Evolutionary conservation across 2,888 invertebrate species (phyloP), one percentile per base, ranked within the genome.

Genomic region (Listrodromus nycthemerus): DNA sequence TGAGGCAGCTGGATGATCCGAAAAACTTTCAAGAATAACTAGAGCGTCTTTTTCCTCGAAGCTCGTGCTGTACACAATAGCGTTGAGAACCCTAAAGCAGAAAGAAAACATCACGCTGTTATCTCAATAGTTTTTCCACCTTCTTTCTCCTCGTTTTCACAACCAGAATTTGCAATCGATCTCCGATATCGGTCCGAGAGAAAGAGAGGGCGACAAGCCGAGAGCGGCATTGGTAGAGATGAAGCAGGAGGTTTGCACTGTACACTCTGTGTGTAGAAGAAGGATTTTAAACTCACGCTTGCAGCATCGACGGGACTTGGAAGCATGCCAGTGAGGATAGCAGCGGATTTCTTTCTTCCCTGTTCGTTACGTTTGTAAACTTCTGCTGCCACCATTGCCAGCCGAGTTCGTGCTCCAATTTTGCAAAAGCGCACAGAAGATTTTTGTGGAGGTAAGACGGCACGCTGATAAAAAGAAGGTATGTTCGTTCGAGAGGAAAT

Each of bases 281-380:
- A 55, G 63, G 48, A 78, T 50, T 80, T 80, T 52, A 78, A 85
- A 89, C 90, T 91, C 78, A 92, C 92, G 89, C 86, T 78, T 92
- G 91, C 33, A 92, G 80, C 71, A 92, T 89, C 90, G 91, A 91
- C 0, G 91, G 89, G 8, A 88, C 88, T 82, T 92, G 90, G 76
- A 92, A 92, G 70, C 92, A 92, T 8, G 91, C 90, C 41, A 91
- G 85, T n/a, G 92, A 89, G 4, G 90, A 89, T n/a, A 92, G 79
- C 37, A 92, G 75, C 45, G 88, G 88, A 73, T 89, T 86, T 63
- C 87, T 92, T 71, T 91, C 92, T 37, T 91, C 91, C 21, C 87
- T 80, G 58, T 90, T 89, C 37, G 82, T 85, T 7, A 85, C 85
- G 16, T 85, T 85, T 3, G 65, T 85, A 65, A 87, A 86, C 82